Base-by-base conservation (phyloP, 2,113 vertebrate species). In the Chrysochloris asiatica region DNA sequence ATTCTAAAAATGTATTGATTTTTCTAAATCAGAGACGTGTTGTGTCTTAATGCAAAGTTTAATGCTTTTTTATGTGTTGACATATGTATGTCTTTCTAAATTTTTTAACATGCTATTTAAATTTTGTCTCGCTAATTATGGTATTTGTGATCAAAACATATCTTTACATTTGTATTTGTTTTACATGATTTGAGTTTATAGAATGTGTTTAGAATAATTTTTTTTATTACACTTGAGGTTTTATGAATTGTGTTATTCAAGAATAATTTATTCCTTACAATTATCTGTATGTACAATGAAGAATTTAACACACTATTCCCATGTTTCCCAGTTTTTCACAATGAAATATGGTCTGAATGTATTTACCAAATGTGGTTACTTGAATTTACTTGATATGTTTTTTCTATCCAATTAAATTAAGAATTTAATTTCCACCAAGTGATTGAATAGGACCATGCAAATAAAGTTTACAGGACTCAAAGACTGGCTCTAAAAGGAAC, bases 61-160 rank as follows among this genome's bases (percentile, higher is more conserved):
- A 88, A 50, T 59, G 67, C 3, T 52, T 87, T 43, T 69, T 38
- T 50, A 4, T 47, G 30, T 69, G 2, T 56, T 72, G 6, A 41
- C 65, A 59, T 84, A 38, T 82, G 12, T 33, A 26, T 59, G 43
- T 54, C 21, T 79, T 91, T 84, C 67, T 89, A 30, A 80, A 50
- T 69, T 78, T 59, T 3, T 72, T 24, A 88, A 82, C 30, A 26
- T 59, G 9, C 80, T 65, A 72, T 79, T 78, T 88, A 73, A 56
- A 86, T 76, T 76, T 82, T 56, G 83, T n/a, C 80, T 86, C 5
- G 81, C 83, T 92, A 89, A 43, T 38, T 47, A n/a, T 56, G 38
- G 0, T 41, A 76, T 89, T 65, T 67, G 22, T 82, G 69, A 47
- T n/a, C 14, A 77, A 80, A 6, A 6, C 47, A 26, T 56, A 22